These are phyloP conservation scores for Taenioides sp. DNA, from an alignment of 2,797 vertebrate species.

Conservation along the genomic window DNA sequence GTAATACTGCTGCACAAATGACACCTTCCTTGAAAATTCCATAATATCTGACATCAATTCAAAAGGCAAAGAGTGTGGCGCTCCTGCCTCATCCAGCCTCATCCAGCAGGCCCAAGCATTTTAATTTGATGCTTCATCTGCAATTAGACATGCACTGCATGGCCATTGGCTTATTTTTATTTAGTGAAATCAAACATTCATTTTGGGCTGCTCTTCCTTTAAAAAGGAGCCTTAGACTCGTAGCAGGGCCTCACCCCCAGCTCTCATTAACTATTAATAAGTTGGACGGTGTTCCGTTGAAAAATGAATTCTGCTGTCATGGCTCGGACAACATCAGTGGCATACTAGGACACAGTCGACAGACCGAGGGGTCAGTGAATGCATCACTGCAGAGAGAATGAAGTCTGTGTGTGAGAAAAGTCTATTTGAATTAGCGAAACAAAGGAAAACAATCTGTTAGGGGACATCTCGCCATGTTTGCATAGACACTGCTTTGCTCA, in stretches of 20 bases:
- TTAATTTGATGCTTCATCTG: conserved; percentile 74
- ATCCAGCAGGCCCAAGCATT: conserved; percentile 59
- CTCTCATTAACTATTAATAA: conserved; percentile 58
- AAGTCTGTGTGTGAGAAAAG: conserved; percentile 23
- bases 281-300: conserved; percentile 38
- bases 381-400: conserved; percentile 26
- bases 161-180: conserved; percentile 66
- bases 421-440: conserved; percentile 41
- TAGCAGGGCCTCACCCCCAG: conserved; percentile 28
- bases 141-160: conserved; percentile 71
- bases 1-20: conserved; percentile 66
- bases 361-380: conserved; percentile 9
- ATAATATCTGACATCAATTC: conserved; percentile 63
- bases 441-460: conserved; percentile 50
- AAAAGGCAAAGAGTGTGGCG: conserved; percentile 46
- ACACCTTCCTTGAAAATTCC: conserved; percentile 67
- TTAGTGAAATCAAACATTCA: conserved; percentile 64
- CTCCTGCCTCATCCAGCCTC: conserved; percentile 49
- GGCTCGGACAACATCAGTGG: conserved; percentile 40
- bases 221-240: conserved; percentile 32
- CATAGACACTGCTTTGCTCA: conserved; percentile 25
- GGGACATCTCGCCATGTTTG: conserved; percentile 59
- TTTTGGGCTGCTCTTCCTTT: conserved; percentile 58
- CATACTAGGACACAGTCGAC: conserved; percentile 23
- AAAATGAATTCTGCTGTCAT: conserved; percentile 59